A percentile compares a stretch with the other conserved stretches of the same genome.
These are phyloP conservation scores for Phataginus tricuspis DNA, from an alignment of 2,797 vertebrate genomes.

Conservation along the genomic window DNA sequence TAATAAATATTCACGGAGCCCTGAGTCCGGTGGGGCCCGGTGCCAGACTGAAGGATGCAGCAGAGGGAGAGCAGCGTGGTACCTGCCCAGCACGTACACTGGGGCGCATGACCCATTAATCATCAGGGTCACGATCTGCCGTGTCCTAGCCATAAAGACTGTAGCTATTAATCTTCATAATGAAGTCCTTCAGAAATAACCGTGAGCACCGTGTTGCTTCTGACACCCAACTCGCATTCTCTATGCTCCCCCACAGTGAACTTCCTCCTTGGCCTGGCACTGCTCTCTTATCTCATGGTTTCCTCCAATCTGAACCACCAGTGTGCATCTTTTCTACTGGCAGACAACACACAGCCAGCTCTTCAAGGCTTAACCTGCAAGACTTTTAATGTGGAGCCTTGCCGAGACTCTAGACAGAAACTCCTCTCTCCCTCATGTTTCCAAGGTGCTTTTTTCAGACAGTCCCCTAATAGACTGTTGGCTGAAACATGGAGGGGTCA, in stretches of 20 bases:
- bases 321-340: fast-evolving
- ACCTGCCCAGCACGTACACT: fast-evolving
- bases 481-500: neutral
- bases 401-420: neutral
- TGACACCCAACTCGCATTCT: fast-evolving
- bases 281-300: neutral
- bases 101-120: neutral
- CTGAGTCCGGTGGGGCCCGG: neutral
- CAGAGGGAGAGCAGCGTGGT: fast-evolving
- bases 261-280: neutral
- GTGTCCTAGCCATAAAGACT: neutral
- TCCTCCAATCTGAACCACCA: neutral
- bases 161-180: neutral
- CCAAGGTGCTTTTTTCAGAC: neutral
- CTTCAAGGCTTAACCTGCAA: neutral
- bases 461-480: neutral
- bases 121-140: too few species aligned
- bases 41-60: fast-evolving
- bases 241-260: fast-evolving
- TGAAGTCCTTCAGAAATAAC: neutral
- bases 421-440: fast-evolving
- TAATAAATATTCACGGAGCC: neutral
- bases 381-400: too few species aligned
- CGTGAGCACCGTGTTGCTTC: neutral
- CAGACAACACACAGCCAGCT: fast-evolving